Percentiles rank a stretch among this genome's conserved stretches.
Evolutionary conservation across 2,113 vertebrate species (phyloP).

Genomic region (Pomatorhinus ruficollis): DNA sequence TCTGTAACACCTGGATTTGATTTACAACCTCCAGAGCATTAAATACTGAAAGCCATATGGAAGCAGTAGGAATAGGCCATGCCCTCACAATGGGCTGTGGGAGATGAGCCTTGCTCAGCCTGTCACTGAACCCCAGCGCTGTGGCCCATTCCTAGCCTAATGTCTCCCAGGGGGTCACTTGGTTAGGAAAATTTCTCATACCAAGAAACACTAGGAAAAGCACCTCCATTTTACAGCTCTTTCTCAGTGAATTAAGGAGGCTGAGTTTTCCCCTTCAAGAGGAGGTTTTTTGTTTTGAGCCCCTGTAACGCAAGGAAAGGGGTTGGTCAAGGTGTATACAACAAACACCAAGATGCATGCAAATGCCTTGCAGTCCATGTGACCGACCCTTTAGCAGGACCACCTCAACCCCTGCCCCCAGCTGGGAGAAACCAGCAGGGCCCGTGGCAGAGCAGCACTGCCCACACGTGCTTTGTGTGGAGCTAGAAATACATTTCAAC

Average conservation of each 20-base stretch:
- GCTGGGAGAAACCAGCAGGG: not conserved
- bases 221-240: not conserved
- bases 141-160: not conserved
- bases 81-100: not conserved
- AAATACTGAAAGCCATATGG: not conserved
- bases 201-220: not conserved
- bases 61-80: not conserved
- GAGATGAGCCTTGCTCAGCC: not conserved
- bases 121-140: not conserved
- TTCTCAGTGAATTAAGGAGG: not conserved
- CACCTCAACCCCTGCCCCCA: too few relatives aligned
- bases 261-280: not conserved
- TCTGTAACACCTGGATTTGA: not conserved
- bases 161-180: not conserved
- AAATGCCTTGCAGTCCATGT: accelerated
- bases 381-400: accelerated
- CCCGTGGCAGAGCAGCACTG: accelerated
- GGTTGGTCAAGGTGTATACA: accelerated
- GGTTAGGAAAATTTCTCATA: not conserved
- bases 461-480: accelerated
- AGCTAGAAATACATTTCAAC: not conserved
- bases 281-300: not conserved
- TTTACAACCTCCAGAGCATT: not conserved
- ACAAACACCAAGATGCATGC: not conserved
- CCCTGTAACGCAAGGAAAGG: accelerated